Evolutionary conservation across 2,797 vertebrate genomes (phyloP), one percentile per base, ranked within the genome.

Genomic region (Anas bernieri): DNA sequence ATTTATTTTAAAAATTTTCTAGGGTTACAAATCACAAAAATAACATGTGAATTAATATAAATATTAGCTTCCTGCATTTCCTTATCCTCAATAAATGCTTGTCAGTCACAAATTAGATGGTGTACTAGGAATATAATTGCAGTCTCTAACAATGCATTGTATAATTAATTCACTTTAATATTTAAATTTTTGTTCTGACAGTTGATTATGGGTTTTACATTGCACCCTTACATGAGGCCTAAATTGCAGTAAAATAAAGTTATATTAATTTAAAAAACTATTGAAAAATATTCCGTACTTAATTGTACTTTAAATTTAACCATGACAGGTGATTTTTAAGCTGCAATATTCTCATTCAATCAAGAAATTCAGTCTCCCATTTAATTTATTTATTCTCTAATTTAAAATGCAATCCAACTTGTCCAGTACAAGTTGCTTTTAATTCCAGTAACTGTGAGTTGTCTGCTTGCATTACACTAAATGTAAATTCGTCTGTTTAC

Each of bases 1-100:
- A 26, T 52, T 86, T 89, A 75, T 88, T 92, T 93, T 69, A 33
- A 23, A 92, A 82, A 64, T 91, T 95, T 95, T 91, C 31, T 62
- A 46, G 66, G 89, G 91, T 97, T 86, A 78, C 50, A 95, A 93
- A 91, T 96, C 73, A 62, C 78, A 90, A 92, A 96, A 94, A 77
- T 80, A 96, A 76, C 77, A 68, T 37, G 85, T 52, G 86, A 93
- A 92, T 92, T 92, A 87, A 25, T 80, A 59, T 73, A 86, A 84
- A 80, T 62, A 62, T 58, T 87, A 7, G 13, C 91, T 96, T 96
- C 95, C 88, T 96, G 88, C 64, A 43, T 95, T 93, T 94, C 76
- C 77, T 83, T 75, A 41, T 94, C 59, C 72, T 93, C 70, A 52
- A 85, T 91, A 70, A 79, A 68, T 1, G 0, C 72, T 73, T 92